Conservation (phyloP, 1,140 invertebrate genomes). For the Metaphire vulgaris region DNA sequence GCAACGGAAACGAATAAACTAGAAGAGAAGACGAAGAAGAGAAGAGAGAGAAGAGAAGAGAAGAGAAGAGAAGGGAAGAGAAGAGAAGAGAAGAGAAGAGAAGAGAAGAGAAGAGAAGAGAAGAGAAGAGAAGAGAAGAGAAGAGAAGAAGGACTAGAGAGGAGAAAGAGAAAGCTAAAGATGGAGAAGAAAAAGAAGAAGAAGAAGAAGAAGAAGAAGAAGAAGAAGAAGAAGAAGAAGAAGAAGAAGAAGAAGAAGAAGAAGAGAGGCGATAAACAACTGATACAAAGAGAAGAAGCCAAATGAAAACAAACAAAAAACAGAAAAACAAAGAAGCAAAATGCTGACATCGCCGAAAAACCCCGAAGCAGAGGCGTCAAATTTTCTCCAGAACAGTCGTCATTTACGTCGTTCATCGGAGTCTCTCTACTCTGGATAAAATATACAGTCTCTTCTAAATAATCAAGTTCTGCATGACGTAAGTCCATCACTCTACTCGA, state of each 20-base stretch:
- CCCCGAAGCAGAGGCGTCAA: too few relatives aligned
- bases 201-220: not conserved
- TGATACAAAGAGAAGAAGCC: not conserved
- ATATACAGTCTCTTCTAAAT: too few relatives aligned
- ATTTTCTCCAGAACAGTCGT: too few relatives aligned
- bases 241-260: too few relatives aligned
- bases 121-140: not conserved
- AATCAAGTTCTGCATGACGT: too few relatives aligned
- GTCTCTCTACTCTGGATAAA: too few relatives aligned
- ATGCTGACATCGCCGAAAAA: too few relatives aligned
- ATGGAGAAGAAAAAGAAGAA: not conserved
- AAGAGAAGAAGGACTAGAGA: not conserved
- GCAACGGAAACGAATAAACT: not conserved
- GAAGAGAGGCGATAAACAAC: not conserved
- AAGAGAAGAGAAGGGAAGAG: not conserved
- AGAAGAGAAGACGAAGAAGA: not conserved
- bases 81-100: not conserved
- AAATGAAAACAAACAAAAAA: not conserved
- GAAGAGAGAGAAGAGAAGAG: not conserved
- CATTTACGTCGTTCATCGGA: too few relatives aligned
- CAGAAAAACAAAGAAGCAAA: not conserved
- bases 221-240: too few relatives aligned
- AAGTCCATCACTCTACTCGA: too few relatives aligned
- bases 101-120: not conserved
- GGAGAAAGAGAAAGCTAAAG: not conserved